Evolutionary conservation across 2,888 invertebrate species (phyloP).

Genomic region (Cyclophora albipunctata): DNA sequence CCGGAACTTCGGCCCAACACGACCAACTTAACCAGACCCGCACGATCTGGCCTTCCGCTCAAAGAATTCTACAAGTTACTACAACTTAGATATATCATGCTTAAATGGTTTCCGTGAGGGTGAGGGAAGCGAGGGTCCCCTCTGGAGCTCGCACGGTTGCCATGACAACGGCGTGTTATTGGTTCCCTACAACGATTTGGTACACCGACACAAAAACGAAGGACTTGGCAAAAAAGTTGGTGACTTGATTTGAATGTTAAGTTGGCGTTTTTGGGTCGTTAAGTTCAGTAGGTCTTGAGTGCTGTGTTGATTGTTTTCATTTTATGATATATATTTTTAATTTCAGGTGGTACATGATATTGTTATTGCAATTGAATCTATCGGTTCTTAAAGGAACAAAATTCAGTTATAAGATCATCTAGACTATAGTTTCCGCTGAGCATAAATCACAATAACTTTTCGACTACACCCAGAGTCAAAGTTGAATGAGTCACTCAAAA

Average conservation of each 20-base stretch:
- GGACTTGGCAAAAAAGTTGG: constrained; percentile 8
- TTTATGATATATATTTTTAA: too few species aligned
- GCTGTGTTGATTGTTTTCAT: too few species aligned
- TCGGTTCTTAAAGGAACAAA: too few species aligned
- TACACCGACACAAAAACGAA: constrained; percentile 4
- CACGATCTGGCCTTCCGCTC: constrained; percentile 2
- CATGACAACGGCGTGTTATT: constrained; percentile 65
- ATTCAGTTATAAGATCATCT: too few species aligned
- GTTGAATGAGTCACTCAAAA: too few species aligned
- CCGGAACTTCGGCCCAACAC: constrained; percentile 4
- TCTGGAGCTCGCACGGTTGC: constrained; percentile 47
- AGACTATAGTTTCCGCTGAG: too few species aligned
- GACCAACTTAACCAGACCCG: constrained; percentile 7
- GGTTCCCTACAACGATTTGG: constrained; percentile 57
- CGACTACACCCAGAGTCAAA: too few species aligned
- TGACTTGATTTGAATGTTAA: constrained; percentile 4
- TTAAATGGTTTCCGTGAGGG: constrained; percentile 52
- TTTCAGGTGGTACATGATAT: too few species aligned
- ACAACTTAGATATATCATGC: constrained; percentile 43
- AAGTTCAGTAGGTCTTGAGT: too few species aligned
- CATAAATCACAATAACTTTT: too few species aligned
- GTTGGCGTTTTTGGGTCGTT: neutral
- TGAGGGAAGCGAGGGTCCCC: constrained; percentile 49
- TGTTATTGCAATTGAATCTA: too few species aligned
- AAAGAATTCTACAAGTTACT: constrained; percentile 16